These are phyloP conservation scores for Scaeva pyrastri DNA, from an alignment of 2,888 invertebrate species.

Conservation along the genomic window DNA sequence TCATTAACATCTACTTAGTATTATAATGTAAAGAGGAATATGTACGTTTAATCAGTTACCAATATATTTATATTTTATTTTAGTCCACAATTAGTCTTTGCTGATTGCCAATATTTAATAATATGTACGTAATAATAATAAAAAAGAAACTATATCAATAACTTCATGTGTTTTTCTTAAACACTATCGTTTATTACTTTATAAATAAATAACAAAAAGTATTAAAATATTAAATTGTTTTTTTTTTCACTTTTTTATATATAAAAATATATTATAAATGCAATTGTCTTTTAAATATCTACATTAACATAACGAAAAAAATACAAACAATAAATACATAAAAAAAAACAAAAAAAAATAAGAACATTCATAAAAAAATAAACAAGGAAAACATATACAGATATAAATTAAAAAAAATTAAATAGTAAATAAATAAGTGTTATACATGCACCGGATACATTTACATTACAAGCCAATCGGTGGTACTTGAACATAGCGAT, in stretches of 20 bases:
- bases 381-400: conserved; percentile 47
- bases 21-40: conserved; percentile 70
- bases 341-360: conserved; percentile 38
- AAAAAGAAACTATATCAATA: conserved; percentile 51
- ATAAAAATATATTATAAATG: conserved; percentile 76
- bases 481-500: conserved; percentile 98
- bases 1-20: conserved; percentile 67
- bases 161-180: conserved; percentile 68
- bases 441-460: conserved; percentile 75
- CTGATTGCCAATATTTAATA: conserved; percentile 77
- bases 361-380: conserved; percentile 46
- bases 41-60: conserved; percentile 69
- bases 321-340: conserved; percentile 68
- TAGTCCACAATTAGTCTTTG: conserved; percentile 77
- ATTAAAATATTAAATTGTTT: conserved; percentile 66
- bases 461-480: conserved; percentile 86
- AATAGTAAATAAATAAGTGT: conserved; percentile 68
- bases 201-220: conserved; percentile 75
- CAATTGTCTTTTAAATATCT: conserved; percentile 75
- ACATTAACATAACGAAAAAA: conserved; percentile 67
- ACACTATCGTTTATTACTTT: conserved; percentile 72
- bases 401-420: conserved; percentile 52
- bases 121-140: conserved; percentile 21
- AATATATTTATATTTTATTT: conserved; percentile 58
- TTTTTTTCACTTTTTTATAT: conserved; percentile 66